phyloP scores from a whole-genome alignment of 2,113 vertebrate species.

The Xyrauchen texanus region DNA sequence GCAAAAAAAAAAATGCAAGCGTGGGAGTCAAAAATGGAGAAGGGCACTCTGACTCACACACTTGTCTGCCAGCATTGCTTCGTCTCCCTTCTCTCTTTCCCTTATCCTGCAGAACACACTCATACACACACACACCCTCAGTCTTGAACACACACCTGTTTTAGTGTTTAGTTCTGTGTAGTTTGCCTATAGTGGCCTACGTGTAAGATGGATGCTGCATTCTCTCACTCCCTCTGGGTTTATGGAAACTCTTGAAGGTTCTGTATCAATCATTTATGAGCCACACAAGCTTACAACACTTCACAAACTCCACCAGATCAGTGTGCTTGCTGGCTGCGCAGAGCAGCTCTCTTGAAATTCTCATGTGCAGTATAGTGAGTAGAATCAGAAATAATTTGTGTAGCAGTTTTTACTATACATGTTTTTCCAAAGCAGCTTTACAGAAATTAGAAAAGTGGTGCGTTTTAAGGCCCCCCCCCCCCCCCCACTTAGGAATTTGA shows the following conservation, averaged over 20 bases:
- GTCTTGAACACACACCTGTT: conserved; percentile 29
- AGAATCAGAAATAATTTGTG: neutral
- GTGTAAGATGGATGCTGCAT: neutral
- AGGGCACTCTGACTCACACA: conserved; percentile 51
- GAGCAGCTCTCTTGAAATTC: neutral
- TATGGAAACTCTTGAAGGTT: conserved; percentile 34
- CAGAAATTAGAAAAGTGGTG: too few species aligned
- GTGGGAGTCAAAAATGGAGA: conserved; percentile 50
- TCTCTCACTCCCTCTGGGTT: neutral
- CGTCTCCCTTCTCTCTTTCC: conserved; percentile 25
- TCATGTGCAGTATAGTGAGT: neutral
- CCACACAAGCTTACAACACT: neutral
- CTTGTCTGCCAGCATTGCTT: conserved; percentile 35
- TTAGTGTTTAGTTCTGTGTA: neutral
- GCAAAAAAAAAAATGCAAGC: conserved; percentile 57
- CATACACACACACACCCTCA: neutral
- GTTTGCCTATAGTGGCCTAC: neutral
- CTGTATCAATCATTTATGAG: conserved; percentile 32
- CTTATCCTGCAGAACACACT: conserved; percentile 6
- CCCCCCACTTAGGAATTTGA: too few species aligned
- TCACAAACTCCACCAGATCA: neutral
- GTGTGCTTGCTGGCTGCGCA: neutral
- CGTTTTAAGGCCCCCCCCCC: too few species aligned
- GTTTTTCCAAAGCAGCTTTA: too few species aligned
- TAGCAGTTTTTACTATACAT: too few species aligned